A percentile compares a stretch with the other conserved stretches of the same genome.
phyloP scores from a whole-genome alignment of 2,888 invertebrate genomes.

The Athalia cordata region DNA sequence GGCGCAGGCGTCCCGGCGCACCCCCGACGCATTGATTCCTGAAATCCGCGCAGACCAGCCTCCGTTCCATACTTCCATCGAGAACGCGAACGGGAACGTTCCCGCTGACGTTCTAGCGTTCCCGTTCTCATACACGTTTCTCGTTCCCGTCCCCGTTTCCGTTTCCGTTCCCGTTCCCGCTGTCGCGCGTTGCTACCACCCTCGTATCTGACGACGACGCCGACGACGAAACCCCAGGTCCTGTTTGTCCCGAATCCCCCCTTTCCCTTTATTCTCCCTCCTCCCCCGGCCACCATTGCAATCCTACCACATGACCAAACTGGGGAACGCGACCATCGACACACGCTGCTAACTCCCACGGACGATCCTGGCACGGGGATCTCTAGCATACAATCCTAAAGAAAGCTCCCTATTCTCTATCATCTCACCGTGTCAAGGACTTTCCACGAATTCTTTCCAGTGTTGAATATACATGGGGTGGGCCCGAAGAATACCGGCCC shows the following conservation, averaged over 20 bases:
- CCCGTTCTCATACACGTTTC: no score
- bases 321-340: no score
- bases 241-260: slow-evolving; percentile 41
- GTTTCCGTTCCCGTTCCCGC: slow-evolving; percentile 4
- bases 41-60: slow-evolving; percentile 66
- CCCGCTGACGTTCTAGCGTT: not conserved
- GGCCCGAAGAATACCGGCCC: no score
- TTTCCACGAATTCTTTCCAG: no score
- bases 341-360: no score
- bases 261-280: slow-evolving; percentile 2
- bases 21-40: slow-evolving; percentile 73
- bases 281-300: no score
- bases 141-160: not conserved
- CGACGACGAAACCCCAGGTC: slow-evolving; percentile 33
- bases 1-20: slow-evolving; percentile 77
- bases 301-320: no score
- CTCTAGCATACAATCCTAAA: no score
- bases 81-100: slow-evolving; percentile 16
- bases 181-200: slow-evolving; percentile 1
- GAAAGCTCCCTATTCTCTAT: no score
- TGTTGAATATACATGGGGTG: no score
- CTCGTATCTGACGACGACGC: not conserved
- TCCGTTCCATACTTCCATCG: slow-evolving; percentile 11
- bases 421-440: no score
- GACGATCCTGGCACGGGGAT: no score